These are phyloP conservation scores for Panurus biarmicus DNA, from an alignment of 2,113 vertebrate species.

Conservation along the genomic window DNA sequence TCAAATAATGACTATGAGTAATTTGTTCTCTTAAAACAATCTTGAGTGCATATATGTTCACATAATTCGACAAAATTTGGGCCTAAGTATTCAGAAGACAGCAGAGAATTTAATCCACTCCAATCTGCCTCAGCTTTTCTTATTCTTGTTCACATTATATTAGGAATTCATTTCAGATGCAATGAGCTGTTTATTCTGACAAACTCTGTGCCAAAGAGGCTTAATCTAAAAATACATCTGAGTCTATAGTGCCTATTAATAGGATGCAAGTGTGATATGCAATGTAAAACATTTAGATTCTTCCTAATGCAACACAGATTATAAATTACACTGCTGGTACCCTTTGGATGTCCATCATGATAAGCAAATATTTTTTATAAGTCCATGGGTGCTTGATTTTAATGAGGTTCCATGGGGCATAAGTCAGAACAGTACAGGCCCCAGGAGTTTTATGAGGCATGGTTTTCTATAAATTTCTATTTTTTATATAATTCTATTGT, in stretches of 20 bases:
- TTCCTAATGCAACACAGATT: conserved; percentile 42
- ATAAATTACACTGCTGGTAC: neutral
- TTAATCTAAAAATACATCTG: conserved; percentile 47
- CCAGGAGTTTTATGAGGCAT: neutral
- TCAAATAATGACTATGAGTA: neutral
- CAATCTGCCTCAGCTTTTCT: neutral
- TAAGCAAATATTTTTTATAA: conserved; percentile 21
- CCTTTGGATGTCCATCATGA: neutral
- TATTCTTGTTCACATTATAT: neutral
- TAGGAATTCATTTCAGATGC: conserved; percentile 41
- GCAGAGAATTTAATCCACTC: neutral
- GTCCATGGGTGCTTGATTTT: neutral
- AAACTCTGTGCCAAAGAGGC: neutral
- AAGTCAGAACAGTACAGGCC: neutral
- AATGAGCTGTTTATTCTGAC: neutral
- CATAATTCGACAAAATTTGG: neutral
- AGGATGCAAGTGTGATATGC: neutral
- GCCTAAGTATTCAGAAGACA: neutral
- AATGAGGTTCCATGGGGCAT: neutral
- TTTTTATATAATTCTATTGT: neutral
- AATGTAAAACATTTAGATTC: conserved; percentile 38
- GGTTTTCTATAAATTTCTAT: neutral
- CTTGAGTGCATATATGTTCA: neutral
- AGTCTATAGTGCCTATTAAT: conserved; percentile 40
- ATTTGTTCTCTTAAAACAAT: neutral